Base-by-base conservation (phyloP, 1,140 invertebrate species). In the Melanaphis sacchari region DNA sequence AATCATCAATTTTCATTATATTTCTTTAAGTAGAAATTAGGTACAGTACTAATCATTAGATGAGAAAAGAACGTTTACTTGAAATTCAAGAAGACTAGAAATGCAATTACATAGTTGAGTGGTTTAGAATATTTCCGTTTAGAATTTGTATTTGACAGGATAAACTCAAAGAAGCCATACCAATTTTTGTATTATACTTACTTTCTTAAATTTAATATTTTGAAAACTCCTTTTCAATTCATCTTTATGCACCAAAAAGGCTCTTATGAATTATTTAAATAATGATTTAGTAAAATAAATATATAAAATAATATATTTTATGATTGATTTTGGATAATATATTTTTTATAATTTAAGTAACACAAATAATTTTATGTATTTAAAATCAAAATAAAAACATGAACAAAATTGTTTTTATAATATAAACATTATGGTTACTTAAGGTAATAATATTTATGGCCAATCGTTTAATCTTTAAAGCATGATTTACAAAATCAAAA, bases 101-200 rank as follows among this genome's bases (percentile, higher is more conserved):
- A 81, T 81, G 15, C 76, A 81, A 81, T 81, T 81, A 81, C 36
- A 81, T 36, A 81, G 76, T 81, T 81, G 76, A 11, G 6, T 81
- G 76, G 36, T 81, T 81, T 22, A 36, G 76, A 81, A 81, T 81
- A 36, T 81, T 81, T 81, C 36, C 36, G 21, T 81, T 81, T 36
- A 7, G 76, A 81, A 81, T 81, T 81, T 81, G 76, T 81, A 81
- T 81, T 81, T 81, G 76, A 81, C 76, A 81, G 76, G 18, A 81
- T 81, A 81, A 81, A 81, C 76, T 36, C 36, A 81, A 38, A 81
- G 18, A 81, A 81, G n/a, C 66, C 66, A 66, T n/a, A 66, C 9
- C 7, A 38, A 38, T 81, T 81, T 81, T 38, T 36, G 76, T 7
- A 81, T 81, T 22, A 38, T 81, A 81, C 36, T 81, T 22, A 3